A percentile compares a stretch with the other conserved stretches of the same genome.
Conservation (phyloP, 2,113 vertebrate genomes). For the Carollia perspicillata region DNA sequence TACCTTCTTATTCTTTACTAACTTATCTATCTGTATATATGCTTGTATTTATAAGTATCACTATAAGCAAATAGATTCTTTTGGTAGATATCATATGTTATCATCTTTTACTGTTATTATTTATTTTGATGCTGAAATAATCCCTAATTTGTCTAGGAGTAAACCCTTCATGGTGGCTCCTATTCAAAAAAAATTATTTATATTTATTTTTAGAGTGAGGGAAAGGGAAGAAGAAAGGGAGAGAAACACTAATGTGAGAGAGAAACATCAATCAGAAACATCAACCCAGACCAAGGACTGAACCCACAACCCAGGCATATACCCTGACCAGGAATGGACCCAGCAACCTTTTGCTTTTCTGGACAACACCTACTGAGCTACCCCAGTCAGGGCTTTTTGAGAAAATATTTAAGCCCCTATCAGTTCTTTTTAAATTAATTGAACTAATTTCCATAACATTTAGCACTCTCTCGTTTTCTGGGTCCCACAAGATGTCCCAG, state of each 20-base stretch:
- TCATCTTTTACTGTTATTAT: not conserved
- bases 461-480: not conserved
- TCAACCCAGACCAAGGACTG: too few species aligned
- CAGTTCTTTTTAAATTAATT: not conserved
- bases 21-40: not conserved
- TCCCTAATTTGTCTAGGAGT: not conserved
- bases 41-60: not conserved
- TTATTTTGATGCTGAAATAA: not conserved
- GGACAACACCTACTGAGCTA: too few species aligned
- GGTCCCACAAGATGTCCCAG: not conserved
- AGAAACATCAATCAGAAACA: too few species aligned
- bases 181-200: not conserved
- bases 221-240: too few species aligned
- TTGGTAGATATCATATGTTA: not conserved
- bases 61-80: not conserved
- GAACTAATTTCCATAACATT: not conserved
- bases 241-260: too few species aligned
- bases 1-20: not conserved
- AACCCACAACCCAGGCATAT: too few species aligned
- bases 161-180: not conserved
- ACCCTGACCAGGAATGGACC: too few species aligned
- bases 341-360: too few species aligned
- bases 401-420: not conserved
- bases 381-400: too few species aligned
- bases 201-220: not conserved